Evolutionary conservation across 2,888 invertebrate species (phyloP).

Genomic region (Aromia moschata): DNA sequence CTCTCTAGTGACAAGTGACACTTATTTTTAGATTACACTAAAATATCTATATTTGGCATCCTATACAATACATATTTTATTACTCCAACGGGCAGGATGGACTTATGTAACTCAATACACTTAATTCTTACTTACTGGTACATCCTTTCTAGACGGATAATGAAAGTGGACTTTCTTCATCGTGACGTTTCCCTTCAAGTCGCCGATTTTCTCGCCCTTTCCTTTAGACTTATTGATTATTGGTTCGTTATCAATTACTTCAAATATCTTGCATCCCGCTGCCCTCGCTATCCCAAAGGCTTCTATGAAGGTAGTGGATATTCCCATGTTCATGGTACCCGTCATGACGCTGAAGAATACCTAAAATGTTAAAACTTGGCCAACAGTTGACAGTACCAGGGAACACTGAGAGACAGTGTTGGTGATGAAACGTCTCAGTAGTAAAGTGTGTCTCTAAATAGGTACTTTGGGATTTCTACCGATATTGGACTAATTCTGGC

Average conservation of each 20-base stretch:
- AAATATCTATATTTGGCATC: too few species aligned
- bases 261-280: conserved; percentile 80
- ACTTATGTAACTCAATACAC: too few species aligned
- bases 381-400: too few species aligned
- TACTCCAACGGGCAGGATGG: too few species aligned
- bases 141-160: conserved; percentile 83
- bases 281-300: conserved; percentile 82
- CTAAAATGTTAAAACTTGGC: conserved; percentile 59
- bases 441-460: too few species aligned
- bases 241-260: conserved; percentile 79
- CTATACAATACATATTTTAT: too few species aligned
- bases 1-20: too few species aligned
- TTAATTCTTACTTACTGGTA: conserved; percentile 74
- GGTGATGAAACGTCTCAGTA: too few species aligned
- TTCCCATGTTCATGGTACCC: conserved; percentile 82
- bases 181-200: conserved; percentile 73
- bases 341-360: conserved; percentile 83
- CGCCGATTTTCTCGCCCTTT: conserved; percentile 58
- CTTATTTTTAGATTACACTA: too few species aligned
- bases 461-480: too few species aligned
- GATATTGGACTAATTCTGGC: too few species aligned
- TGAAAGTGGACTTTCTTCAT: conserved; percentile 79
- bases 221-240: conserved; percentile 76
- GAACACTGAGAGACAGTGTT: too few species aligned
- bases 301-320: conserved; percentile 83